These are phyloP conservation scores for Periparus ater DNA, from an alignment of 2,797 vertebrate genomes.

Conservation along the genomic window DNA sequence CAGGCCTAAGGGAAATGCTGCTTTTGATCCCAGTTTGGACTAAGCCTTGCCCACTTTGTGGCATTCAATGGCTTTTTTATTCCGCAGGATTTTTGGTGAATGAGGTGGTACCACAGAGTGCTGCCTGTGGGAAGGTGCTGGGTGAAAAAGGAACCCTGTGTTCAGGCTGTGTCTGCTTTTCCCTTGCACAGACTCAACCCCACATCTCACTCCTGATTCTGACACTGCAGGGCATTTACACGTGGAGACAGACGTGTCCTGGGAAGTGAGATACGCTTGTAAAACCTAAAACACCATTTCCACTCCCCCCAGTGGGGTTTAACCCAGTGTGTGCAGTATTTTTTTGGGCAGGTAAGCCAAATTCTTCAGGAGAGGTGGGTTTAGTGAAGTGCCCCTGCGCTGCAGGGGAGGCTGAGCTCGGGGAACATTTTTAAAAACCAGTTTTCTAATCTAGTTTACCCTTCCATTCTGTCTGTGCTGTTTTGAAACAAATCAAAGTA, in stretches of 20 bases:
- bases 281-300: neutral
- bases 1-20: neutral
- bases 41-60: neutral
- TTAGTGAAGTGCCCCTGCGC: neutral
- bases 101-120: neutral
- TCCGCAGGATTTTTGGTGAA: neutral
- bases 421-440: neutral
- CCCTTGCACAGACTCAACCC: neutral
- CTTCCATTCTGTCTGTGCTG: neutral
- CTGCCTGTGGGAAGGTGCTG: neutral
- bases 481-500: neutral
- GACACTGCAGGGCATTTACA: fast-evolving
- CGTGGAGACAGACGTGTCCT: neutral
- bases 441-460: neutral
- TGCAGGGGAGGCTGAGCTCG: neutral
- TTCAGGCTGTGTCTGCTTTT: neutral
- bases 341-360: neutral
- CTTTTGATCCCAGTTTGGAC: neutral
- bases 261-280: neutral
- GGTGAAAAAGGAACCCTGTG: neutral
- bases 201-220: neutral
- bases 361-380: neutral
- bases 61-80: neutral
- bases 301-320: fast-evolving
- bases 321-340: neutral